Conservation (phyloP, 2,888 invertebrate species). For the Nemurella pictetii region DNA sequence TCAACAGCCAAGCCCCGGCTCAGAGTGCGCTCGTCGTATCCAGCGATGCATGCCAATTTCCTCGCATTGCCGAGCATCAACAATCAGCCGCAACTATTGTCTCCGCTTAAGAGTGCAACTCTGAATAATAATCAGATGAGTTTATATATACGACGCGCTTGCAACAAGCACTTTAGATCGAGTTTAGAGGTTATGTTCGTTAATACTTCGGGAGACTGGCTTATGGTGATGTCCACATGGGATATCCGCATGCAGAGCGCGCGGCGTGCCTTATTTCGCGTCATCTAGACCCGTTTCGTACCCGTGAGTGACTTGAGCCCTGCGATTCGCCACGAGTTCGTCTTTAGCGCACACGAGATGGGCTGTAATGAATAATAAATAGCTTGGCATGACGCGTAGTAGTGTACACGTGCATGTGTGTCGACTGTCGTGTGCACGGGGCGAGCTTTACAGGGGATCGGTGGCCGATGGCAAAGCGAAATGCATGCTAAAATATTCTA, state of each 20-base stretch:
- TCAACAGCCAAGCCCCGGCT: background rate
- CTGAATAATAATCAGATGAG: background rate
- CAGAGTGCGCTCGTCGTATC: background rate
- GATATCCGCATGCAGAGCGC: background rate
- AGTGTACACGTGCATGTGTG: background rate
- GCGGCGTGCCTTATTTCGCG: background rate
- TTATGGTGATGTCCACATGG: background rate
- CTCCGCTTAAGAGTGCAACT: background rate
- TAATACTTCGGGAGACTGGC: background rate
- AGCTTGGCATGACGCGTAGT: background rate
- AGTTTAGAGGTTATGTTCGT: background rate
- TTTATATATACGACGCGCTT: background rate
- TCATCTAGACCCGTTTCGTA: background rate
- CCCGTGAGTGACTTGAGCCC: background rate
- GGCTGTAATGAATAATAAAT: background rate
- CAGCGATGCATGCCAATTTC: background rate
- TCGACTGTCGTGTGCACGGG: background rate
- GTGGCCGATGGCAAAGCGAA: background rate
- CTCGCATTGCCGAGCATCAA: background rate
- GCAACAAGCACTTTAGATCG: background rate
- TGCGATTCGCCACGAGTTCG: background rate
- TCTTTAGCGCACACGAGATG: background rate
- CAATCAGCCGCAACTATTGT: background rate
- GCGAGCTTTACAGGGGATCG: background rate
- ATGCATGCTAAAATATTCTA: background rate